Evolutionary conservation across 2,113 vertebrate species (phyloP).

Genomic region (Fulmarus glacialis): DNA sequence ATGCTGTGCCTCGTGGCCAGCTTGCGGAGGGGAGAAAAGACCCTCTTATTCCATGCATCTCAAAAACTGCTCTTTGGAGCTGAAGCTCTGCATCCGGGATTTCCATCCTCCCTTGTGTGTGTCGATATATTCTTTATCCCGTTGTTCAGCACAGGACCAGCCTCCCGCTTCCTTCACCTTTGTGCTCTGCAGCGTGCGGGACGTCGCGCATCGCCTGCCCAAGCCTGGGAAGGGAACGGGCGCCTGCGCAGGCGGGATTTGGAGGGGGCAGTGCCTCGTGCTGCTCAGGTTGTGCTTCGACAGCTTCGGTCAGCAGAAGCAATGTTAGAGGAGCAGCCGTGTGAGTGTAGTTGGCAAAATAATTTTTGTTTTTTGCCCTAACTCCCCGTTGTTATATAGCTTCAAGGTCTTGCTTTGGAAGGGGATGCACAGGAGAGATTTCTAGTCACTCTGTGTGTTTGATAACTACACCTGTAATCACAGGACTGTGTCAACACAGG

Average conservation of each 20-base stretch:
- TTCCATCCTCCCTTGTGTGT: neutral
- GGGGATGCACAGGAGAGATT: neutral
- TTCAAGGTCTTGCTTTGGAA: neutral
- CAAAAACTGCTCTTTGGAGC: neutral
- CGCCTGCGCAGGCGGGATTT: neutral
- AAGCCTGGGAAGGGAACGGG: no score
- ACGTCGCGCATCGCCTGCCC: rapidly evolving
- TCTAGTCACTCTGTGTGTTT: neutral
- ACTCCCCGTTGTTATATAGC: rapidly evolving
- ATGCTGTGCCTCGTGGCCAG: rapidly evolving
- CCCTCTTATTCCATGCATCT: rapidly evolving
- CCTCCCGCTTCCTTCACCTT: neutral
- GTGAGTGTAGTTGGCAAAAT: neutral
- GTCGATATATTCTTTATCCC: rapidly evolving
- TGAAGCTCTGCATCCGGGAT: neutral
- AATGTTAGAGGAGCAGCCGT: neutral
- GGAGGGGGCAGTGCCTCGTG: neutral
- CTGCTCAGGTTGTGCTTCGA: neutral
- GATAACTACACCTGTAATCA: neutral
- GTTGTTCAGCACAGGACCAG: neutral
- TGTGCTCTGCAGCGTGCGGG: rapidly evolving
- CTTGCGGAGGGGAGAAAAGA: rapidly evolving
- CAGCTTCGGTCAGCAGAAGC: neutral
- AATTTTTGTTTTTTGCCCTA: neutral
- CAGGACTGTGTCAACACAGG: neutral